Conservation (phyloP, 2,113 vertebrate genomes). For the Rattus rattus region DNA sequence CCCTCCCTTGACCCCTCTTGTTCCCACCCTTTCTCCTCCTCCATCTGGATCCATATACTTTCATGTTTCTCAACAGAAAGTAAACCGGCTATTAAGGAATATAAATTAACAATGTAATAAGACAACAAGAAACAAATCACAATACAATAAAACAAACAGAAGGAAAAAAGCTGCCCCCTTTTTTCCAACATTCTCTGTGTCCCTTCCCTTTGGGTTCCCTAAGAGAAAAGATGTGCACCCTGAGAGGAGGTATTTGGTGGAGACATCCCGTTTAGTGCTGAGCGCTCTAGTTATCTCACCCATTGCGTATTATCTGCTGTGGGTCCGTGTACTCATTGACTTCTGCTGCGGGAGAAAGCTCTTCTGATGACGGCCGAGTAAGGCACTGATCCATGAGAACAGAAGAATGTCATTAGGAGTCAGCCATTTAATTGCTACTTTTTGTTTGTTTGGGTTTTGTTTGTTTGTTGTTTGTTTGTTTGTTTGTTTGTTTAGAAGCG, state of each 20-base stretch:
- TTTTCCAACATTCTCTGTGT: not conserved
- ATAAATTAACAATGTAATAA: not conserved
- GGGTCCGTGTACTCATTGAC: too few relatives aligned
- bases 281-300: too few relatives aligned
- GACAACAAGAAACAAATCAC: not conserved
- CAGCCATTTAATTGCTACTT: too few relatives aligned
- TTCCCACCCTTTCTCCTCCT: not conserved
- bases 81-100: not conserved
- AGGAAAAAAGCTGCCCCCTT: not conserved
- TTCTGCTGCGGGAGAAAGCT: too few relatives aligned
- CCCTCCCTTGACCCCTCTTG: not conserved
- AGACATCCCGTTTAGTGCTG: too few relatives aligned
- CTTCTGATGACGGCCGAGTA: too few relatives aligned
- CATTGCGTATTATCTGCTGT: too few relatives aligned
- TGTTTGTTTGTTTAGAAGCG: too few relatives aligned
- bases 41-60: not conserved
- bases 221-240: not conserved
- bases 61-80: not conserved
- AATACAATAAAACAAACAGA: not conserved
- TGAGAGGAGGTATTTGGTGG: not conserved
- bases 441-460: too few relatives aligned
- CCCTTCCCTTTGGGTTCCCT: not conserved
- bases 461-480: too few relatives aligned
- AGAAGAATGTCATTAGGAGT: too few relatives aligned
- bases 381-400: too few relatives aligned